Base-by-base conservation (phyloP, 2,113 vertebrate genomes). In the Pygoscelis adeliae region DNA sequence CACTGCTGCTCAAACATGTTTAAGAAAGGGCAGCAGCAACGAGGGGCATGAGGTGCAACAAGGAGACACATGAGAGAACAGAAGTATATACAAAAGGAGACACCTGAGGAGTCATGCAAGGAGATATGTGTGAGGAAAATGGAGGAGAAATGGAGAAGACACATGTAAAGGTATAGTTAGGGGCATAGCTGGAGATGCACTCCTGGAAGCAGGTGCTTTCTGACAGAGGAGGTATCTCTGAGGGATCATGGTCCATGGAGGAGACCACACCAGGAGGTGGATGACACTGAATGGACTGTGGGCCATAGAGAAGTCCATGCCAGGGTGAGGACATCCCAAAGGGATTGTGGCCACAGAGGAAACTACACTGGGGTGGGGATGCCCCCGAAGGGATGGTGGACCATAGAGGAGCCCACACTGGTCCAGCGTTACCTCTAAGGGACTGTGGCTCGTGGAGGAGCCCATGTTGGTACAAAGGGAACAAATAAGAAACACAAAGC, bases 381-480 rank as follows among this genome's bases (percentile, higher is more conserved):
- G 11, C 1, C 30, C 25, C 5, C 4, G 5, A 36, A 63, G 1
- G 16, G 5, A 55, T 23, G 20, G 6, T 14, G 14, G 12, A 13
- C 6, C 5, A 25, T 0, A 40, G 38, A 53, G 52, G 7, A 66
- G 5, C 22, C 18, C 50, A 38, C 6, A 4, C 4, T 36, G 15
- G 14, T n/a, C 20, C 15, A 30, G 20, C 11, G 15, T 69, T 46
- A 17, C 15, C 26, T 61, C 10, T 81, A 49, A n/a, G 34, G 13
- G 8, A 34, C 13, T 2, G 9, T 36, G 11, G 13, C 21, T 7
- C n/a, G 6, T 14, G 26, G 19, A 61, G 12, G 2, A 47, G 0
- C 26, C 22, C 1, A 0, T 26, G 3, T 19, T 44, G 23, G 18
- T 47, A 56, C 20, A 44, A 17, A 34, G 9, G 14, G 16, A 79